Conservation (phyloP, 1,140 invertebrate species). For the Metopolophium dirhodum region DNA sequence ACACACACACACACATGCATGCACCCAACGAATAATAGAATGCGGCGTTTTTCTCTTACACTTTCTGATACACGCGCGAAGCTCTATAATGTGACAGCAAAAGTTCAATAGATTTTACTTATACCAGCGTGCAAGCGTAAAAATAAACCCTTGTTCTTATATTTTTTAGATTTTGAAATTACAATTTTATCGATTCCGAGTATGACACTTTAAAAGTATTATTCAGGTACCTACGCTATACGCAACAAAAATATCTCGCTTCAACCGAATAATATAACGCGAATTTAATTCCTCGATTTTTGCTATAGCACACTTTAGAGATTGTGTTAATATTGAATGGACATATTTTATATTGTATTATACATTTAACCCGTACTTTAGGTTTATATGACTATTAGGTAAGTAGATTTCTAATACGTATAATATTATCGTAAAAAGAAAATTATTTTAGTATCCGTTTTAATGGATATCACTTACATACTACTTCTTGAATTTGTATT, state of each 20-base stretch:
- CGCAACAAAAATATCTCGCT: background rate
- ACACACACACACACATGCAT: background rate
- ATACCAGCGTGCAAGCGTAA: background rate
- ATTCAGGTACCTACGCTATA: no score
- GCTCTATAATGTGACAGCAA: background rate
- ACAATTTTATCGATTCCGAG: background rate
- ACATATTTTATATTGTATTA: no score
- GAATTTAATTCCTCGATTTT: no score
- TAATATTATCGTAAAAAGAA: background rate
- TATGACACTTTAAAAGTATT: background rate
- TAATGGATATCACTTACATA: background rate
- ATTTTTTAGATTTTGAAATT: constrained; percentile 18
- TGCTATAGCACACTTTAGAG: no score
- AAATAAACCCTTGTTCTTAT: background rate
- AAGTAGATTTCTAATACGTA: no score
- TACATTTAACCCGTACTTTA: background rate
- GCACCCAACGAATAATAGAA: constrained; percentile 12
- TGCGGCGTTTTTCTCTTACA: constrained; percentile 26
- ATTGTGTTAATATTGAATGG: no score
- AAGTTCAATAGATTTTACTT: constrained; percentile 14
- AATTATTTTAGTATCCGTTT: background rate
- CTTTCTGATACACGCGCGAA: background rate
- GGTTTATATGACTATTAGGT: no score
- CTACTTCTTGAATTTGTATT: background rate
- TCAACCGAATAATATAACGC: no score